Base-by-base conservation (phyloP, 2,888 invertebrate genomes). In the Heliconius ethilla region DNA sequence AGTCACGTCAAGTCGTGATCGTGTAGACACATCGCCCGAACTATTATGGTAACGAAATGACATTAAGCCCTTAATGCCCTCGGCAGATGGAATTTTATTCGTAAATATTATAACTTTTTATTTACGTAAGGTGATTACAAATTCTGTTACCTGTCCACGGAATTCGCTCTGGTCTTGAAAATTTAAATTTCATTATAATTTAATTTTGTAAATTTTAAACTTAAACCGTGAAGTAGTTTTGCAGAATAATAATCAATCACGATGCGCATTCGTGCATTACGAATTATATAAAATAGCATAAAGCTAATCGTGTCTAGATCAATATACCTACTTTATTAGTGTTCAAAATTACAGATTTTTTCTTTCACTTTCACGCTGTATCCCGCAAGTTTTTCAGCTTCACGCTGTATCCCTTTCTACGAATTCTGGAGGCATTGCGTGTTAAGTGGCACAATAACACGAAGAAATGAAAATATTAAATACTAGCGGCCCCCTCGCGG, bases 1-100 rank as follows among this genome's bases (percentile, higher is more conserved):
- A 79, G 83, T 85, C 86, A 85, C 86, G 85, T 86, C 81, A 78
- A 75, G 76, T 84, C 82, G 83, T 83, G 83, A 81, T 80, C 83
- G 82, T 79, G 78, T 79, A 79, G 77, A 75, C 78, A 77, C 81
- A 62, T 77, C 65, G 67, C 55, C 74, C 29, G 55, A 75, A 70
- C 63, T 51, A 76, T 76, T 78, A 76, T 78, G 78, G 59, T 76
- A 78, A 78, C 67, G 73, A 76, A 76, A 29, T 73, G 59, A 72
- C 62, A 73, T 76, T 67, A 72, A 69, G 22, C 40, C 66, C 67
- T 45, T 62, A 69, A 59, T 78, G 73, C 37, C 10, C 65, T 33
- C 37, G 59, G 18, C 69, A 62, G 75, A 51, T 69, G 72, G 66
- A 73, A 62, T 59, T 72, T 15, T 67, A 29, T 33, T n/a, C 7